Percentiles rank a stretch among this genome's conserved stretches.
These are phyloP conservation scores for Nesidiocoris tenuis DNA, from an alignment of 2,888 invertebrate genomes.

Conservation along the genomic window DNA sequence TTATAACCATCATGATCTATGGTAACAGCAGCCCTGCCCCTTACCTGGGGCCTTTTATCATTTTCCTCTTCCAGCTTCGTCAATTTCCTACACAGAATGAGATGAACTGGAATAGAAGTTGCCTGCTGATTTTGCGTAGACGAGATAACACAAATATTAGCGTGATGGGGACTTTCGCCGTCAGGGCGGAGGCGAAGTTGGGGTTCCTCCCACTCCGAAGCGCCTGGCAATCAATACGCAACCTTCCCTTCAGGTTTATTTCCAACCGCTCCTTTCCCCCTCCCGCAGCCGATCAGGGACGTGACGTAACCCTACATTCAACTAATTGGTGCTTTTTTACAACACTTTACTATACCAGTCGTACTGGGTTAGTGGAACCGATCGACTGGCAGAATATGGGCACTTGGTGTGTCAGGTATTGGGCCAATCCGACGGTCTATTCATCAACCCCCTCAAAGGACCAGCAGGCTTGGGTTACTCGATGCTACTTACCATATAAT, in stretches of 20 bases:
- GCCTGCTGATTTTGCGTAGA: too few relatives aligned
- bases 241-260: conserved; percentile 43
- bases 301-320: background rate
- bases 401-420: background rate
- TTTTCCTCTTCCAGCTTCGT: too few relatives aligned
- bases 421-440: background rate
- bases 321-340: background rate
- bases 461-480: too few relatives aligned
- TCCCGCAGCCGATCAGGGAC: background rate
- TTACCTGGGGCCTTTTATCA: too few relatives aligned
- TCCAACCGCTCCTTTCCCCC: conserved; percentile 1
- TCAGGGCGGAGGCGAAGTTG: background rate
- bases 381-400: background rate
- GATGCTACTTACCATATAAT: too few relatives aligned
- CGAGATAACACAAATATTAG: background rate
- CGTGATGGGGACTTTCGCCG: background rate
- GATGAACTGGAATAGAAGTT: too few relatives aligned
- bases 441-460: too few relatives aligned
- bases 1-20: too few relatives aligned
- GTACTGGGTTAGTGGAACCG: background rate
- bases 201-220: conserved; percentile 10
- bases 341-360: background rate
- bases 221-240: conserved; percentile 40
- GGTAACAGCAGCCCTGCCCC: too few relatives aligned
- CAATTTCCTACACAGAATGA: too few relatives aligned